Base-by-base conservation (phyloP, 2,888 invertebrate species). In the Teleogryllus oceanicus region DNA sequence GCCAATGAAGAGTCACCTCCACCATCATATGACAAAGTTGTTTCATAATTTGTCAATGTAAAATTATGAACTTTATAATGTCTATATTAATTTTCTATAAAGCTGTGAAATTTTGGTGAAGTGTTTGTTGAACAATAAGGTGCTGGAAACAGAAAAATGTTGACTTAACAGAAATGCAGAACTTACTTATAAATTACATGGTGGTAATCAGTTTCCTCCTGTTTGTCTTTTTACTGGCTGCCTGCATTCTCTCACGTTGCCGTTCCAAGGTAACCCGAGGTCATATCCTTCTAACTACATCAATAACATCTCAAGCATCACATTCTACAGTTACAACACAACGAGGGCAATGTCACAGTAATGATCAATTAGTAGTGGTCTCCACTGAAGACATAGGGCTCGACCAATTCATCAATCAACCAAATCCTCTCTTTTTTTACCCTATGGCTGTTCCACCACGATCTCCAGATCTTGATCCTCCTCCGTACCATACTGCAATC, bases 401-500 rank as follows among this genome's bases (percentile, higher is more conserved):
- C n/a, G n/a, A 62, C 49, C 76, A 77, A 77, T 62, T 77, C 2
- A 37, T 51, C 21, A 74, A 80, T 49, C 80, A 77, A 49, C 37
- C 79, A 2, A 37, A 37, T 37, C 37, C 37, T 37, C 37, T 37
- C 37, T 37, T 37, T 37, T 37, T 37, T 37, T 74, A 74, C 50
- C 16, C 77, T 49, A 51, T 80, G 13, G 83, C 82, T 75, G 82
- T 80, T 20, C 79, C 80, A 49, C 80, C 82, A 24, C 81, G 81
- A 50, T 74, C 82, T 49, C 83, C 81, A 78, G 84, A 86, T 78
- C 88, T 79, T 16, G 82, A 89, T 11, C 92, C 94, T 24, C 94
- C 94, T n/a, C 94, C 94, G 12, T 94, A 94, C 89, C 94, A 94
- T 88, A 93, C 94, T 88, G 94, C 94, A 75, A 93, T 94, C 84